Conservation (phyloP, 1,140 invertebrate species). For the Penaeus chinensis region DNA sequence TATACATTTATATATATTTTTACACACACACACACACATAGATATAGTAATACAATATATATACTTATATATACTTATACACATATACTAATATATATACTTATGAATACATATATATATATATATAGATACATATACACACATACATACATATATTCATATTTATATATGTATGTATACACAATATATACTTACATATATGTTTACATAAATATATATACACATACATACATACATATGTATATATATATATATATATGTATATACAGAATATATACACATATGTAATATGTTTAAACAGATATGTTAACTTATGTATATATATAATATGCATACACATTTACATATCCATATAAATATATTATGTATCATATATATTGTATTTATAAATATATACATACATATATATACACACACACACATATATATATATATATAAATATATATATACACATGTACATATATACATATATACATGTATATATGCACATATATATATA, state of each 20-base stretch:
- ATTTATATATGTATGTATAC: neutral
- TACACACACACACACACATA: neutral
- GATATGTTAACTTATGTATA: too few species aligned
- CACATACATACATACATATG: neutral
- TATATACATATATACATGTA: neutral
- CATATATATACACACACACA: neutral
- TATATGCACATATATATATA: conserved; percentile 15
- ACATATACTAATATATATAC: neutral
- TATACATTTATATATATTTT: neutral
- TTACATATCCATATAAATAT: too few species aligned
- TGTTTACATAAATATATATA: neutral
- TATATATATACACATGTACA: neutral
- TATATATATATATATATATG: conserved; percentile 7
- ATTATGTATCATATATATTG: neutral
- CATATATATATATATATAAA: neutral
- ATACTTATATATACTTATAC: neutral
- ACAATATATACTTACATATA: neutral
- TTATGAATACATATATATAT: neutral
- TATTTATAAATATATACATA: neutral
- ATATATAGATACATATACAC: conserved; percentile 3
- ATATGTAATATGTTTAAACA: too few species aligned
- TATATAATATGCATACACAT: too few species aligned
- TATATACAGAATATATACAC: neutral
- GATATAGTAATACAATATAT: neutral
- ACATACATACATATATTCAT: neutral